Evolutionary conservation across 2,888 invertebrate species (phyloP), one percentile per base, ranked within the genome.

Genomic region (Oxytorus armatus): DNA sequence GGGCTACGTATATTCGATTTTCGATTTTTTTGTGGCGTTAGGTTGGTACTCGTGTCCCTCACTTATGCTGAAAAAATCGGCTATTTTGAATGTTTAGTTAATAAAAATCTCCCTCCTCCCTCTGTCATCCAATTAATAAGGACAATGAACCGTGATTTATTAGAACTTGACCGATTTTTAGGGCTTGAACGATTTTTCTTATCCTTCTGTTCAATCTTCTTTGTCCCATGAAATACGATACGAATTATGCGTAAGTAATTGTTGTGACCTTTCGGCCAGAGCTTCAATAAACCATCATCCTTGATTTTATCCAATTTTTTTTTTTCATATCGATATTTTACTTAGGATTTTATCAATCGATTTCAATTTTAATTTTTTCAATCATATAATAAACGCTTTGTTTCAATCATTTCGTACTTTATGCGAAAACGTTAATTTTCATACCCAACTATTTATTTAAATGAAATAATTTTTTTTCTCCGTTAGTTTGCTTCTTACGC

Each of bases 81-180:
- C n/a, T n/a, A n/a, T n/a, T n/a, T n/a, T n/a, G n/a, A n/a, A n/a
- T n/a, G n/a, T n/a, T n/a, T n/a, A n/a, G n/a, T n/a, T n/a, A n/a
- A 51, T 36, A 36, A 51, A 66, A 51, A 61, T 29, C 47, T 39
- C 33, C 36, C 70, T 39, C 42, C 68, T 57, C 25, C 18, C 47
- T 36, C 16, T 21, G 1, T 8, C 49, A 11, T 3, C n/a, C 16
- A 14, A 77, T 70, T 53, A 33, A 61, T 42, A 23, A 29, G 23
- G 16, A n/a, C 23, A 21, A 69, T 74, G 66, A 68, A 76, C 51
- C 78, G 83, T 79, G 80, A 86, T 87, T 86, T 85, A 87, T n/a
- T 86, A 80, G 59, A 53, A 55, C 57, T 61, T 36, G 33, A 33
- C 69, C 79, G 69, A 85, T 85, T 85, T 86, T 82, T 86, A 80